Conservation (phyloP, 1,140 invertebrate genomes). For the Zophobas atratus region DNA sequence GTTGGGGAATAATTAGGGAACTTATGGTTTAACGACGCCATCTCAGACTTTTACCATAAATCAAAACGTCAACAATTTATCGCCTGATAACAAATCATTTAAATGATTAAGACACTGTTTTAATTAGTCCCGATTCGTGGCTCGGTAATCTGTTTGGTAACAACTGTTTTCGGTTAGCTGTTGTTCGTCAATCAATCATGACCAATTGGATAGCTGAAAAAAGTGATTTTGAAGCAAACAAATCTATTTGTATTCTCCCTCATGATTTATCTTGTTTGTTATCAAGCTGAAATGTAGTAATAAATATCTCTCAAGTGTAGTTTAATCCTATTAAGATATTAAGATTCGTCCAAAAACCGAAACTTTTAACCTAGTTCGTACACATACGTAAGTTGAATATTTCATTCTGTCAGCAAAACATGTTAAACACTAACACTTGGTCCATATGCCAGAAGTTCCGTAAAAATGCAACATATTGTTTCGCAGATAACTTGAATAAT, state of each 20-base stretch:
- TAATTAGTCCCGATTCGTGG: conserved; percentile 29
- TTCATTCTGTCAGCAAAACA: conserved; percentile 37
- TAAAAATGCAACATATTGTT: conserved; percentile 34
- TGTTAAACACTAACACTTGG: conserved; percentile 38
- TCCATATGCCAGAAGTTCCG: conserved; percentile 29
- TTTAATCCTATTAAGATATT: conserved; percentile 41
- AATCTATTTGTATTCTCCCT: conserved; percentile 26
- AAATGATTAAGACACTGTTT: conserved; percentile 49
- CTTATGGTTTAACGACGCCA: conserved; percentile 37
- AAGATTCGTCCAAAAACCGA: conserved; percentile 25
- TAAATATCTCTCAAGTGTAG: conserved; percentile 34
- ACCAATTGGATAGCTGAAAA: conserved; percentile 15
- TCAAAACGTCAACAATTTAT: conserved; percentile 30
- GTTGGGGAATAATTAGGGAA: conserved; percentile 37
- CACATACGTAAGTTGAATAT: conserved; percentile 27
- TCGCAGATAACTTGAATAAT: conserved; percentile 32
- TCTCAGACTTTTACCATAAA: conserved; percentile 32
- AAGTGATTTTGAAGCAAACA: conserved; percentile 39
- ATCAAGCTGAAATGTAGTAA: conserved; percentile 35
- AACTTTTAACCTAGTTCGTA: conserved; percentile 39
- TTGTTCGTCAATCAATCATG: conserved; percentile 18
- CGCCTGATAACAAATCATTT: conserved; percentile 41
- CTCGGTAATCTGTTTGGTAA: not conserved
- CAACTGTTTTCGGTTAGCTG: not conserved
- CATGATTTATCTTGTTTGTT: conserved; percentile 41